Conservation (phyloP, 2,888 invertebrate species). For the Dermolepida albohirtum region DNA sequence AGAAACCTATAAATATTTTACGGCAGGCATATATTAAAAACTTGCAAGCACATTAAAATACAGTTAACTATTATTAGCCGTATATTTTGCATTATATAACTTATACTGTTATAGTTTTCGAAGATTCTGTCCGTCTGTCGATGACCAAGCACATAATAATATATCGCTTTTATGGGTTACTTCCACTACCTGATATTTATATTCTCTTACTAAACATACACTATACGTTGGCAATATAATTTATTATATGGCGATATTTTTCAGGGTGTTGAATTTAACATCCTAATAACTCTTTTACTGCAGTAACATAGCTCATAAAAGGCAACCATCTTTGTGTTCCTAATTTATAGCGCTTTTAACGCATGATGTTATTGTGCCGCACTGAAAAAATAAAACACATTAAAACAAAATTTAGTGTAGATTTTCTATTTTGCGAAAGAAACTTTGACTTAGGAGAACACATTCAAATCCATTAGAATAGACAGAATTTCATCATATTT, state of each 20-base stretch:
- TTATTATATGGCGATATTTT: conserved; percentile 46
- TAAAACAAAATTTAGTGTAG: conserved; percentile 12
- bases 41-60: conserved; percentile 21
- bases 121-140: conserved; percentile 18
- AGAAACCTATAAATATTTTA: conserved; percentile 23
- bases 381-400: conserved; percentile 13
- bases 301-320: conserved; percentile 52
- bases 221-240: conserved; percentile 43
- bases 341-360: conserved; percentile 53
- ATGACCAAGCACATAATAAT: conserved; percentile 35
- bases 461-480: conserved; percentile 53
- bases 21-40: conserved; percentile 23
- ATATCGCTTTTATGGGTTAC: conserved; percentile 41
- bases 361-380: conserved; percentile 45
- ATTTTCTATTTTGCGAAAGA: no score
- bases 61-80: conserved; percentile 10
- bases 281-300: conserved; percentile 52
- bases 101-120: conserved; percentile 13
- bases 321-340: conserved; percentile 51
- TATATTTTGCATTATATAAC: conserved; percentile 18
- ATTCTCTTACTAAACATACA: conserved; percentile 41
- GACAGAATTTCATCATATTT: no score
- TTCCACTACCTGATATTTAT: conserved; percentile 41
- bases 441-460: no score
- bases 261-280: conserved; percentile 52